phyloP scores from a whole-genome alignment of 2,797 vertebrate species.

The Gypaetus barbatus region DNA sequence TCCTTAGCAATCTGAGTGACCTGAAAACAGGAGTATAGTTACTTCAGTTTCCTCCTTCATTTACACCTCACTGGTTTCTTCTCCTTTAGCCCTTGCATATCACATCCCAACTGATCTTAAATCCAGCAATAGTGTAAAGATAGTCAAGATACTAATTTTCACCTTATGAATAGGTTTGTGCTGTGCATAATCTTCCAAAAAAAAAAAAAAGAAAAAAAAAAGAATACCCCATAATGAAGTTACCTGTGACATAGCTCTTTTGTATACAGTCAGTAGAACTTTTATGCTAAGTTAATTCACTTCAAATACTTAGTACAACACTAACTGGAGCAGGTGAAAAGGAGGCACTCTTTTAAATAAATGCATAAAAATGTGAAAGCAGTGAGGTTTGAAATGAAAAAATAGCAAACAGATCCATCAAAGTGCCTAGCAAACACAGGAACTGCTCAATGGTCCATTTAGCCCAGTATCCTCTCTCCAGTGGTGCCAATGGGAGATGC shows the following conservation, averaged over 20 bases:
- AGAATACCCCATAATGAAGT: not conserved
- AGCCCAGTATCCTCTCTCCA: not conserved
- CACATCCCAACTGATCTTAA: not conserved
- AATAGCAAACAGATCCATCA: not conserved
- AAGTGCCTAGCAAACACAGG: not conserved
- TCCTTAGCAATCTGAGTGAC: not conserved
- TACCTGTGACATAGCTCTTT: not conserved
- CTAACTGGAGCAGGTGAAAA: not conserved
- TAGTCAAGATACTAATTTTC: not conserved
- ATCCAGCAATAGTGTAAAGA: not conserved
- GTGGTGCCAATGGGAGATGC: not conserved
- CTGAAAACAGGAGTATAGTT: not conserved
- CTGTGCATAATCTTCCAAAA: not conserved
- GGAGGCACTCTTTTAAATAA: not conserved
- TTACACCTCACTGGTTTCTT: not conserved
- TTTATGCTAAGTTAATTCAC: not conserved
- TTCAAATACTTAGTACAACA: not conserved
- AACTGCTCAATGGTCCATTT: not conserved
- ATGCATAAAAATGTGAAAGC: not conserved
- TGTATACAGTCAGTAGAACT: not conserved
- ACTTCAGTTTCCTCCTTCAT: not conserved
- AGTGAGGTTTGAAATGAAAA: not conserved
- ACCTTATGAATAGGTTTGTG: not conserved
- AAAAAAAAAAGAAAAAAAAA: not conserved
- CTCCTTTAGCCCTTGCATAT: not conserved